These are phyloP conservation scores for Murina feae DNA, from an alignment of 2,113 vertebrate species.

Conservation along the genomic window DNA sequence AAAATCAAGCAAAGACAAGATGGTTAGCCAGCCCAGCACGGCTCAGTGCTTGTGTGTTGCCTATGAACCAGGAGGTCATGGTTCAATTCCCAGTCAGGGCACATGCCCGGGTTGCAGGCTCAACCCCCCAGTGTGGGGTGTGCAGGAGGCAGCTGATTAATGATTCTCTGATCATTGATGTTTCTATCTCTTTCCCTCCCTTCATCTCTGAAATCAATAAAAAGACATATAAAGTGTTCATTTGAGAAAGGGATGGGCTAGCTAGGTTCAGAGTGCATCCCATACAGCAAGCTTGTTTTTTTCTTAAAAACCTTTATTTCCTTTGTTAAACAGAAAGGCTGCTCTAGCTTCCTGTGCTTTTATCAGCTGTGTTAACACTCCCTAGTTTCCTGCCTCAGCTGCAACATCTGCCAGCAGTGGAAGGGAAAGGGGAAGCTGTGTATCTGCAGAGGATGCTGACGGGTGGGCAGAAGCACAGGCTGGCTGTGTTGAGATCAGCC, in stretches of 20 bases:
- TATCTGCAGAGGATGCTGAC: neutral
- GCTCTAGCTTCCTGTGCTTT: constrained; percentile 47
- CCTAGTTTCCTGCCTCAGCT: constrained; percentile 57
- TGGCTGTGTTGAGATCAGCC: neutral
- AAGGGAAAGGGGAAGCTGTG: constrained; percentile 50
- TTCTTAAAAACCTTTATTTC: neutral
- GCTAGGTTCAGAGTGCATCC: neutral
- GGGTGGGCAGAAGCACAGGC: neutral
- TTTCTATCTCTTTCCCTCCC: too few relatives aligned
- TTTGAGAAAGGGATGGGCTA: neutral
- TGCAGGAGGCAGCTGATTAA: too few relatives aligned
- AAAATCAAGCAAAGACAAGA: neutral
- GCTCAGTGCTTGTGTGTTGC: too few relatives aligned
- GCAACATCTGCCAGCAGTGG: constrained; percentile 30
- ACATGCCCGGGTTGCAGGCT: too few relatives aligned
- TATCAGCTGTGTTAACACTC: constrained; percentile 53
- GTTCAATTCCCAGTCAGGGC: too few relatives aligned
- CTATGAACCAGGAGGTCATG: too few relatives aligned
- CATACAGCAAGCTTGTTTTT: neutral
- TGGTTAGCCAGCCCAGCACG: neutral
- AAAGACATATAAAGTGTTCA: neutral
- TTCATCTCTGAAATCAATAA: too few relatives aligned
- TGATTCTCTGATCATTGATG: too few relatives aligned
- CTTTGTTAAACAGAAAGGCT: constrained; percentile 41
- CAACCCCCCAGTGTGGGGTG: too few relatives aligned